These are phyloP conservation scores for Hypsopygia costalis DNA, from an alignment of 2,888 invertebrate genomes.

Conservation along the genomic window DNA sequence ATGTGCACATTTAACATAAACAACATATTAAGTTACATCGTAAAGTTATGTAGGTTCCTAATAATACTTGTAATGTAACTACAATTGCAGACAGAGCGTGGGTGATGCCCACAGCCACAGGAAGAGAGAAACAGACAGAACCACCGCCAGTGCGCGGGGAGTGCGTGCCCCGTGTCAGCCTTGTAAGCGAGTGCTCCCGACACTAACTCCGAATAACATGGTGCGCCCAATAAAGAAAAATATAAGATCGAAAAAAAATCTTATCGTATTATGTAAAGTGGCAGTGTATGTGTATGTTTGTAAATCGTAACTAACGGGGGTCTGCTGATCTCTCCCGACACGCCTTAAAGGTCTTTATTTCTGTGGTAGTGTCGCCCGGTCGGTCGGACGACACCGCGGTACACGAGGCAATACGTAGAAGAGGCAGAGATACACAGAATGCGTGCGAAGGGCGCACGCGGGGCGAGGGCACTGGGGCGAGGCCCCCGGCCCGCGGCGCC, in stretches of 20 bases:
- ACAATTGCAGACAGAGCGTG: slow-evolving; percentile 65
- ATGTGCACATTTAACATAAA: slow-evolving; percentile 19
- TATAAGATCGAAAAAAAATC: slow-evolving; percentile 42
- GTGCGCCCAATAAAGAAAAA: slow-evolving; percentile 63
- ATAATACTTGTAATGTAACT: slow-evolving; percentile 39
- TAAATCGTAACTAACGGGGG: slow-evolving; percentile 73
- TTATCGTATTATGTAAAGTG: slow-evolving; percentile 67
- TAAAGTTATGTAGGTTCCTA: slow-evolving; percentile 24
- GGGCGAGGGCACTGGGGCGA: slow-evolving; percentile 54
- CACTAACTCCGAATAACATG: slow-evolving; percentile 47
- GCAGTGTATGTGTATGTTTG: slow-evolving; percentile 72
- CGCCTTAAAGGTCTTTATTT: slow-evolving; percentile 78
- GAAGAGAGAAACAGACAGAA: slow-evolving; percentile 81
- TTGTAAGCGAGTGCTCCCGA: slow-evolving; percentile 73
- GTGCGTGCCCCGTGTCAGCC: slow-evolving; percentile 73
- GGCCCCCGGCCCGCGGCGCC: slow-evolving; percentile 62
- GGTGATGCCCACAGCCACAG: slow-evolving; percentile 78
- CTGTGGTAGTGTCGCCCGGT: slow-evolving; percentile 70
- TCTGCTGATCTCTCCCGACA: slow-evolving; percentile 82
- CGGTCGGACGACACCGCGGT: slow-evolving; percentile 53
- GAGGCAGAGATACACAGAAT: slow-evolving; percentile 68
- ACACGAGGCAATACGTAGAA: slow-evolving; percentile 70
- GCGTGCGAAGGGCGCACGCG: slow-evolving; percentile 61
- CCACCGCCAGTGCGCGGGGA: slow-evolving; percentile 77
- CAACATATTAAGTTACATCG: slow-evolving; percentile 11